Conservation (phyloP, 2,797 vertebrate species). For the Dallia pectoralis region DNA sequence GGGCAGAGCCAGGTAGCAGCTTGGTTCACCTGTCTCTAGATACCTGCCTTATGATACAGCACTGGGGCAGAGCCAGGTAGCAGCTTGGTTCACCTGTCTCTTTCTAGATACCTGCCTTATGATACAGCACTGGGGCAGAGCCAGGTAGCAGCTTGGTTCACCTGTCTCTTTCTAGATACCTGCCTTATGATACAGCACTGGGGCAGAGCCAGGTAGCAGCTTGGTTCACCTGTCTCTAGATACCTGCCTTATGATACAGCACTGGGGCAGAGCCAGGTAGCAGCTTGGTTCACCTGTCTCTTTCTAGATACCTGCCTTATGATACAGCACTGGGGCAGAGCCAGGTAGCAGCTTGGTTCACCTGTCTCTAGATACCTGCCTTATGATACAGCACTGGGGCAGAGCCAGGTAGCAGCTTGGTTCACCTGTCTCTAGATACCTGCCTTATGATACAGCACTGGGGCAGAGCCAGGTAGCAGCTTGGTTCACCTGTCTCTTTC, state of each 20-base stretch:
- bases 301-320: too few relatives aligned
- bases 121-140: conserved; percentile 54
- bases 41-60: conserved; percentile 65
- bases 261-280: conserved; percentile 22
- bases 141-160: too few relatives aligned
- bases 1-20: too few relatives aligned
- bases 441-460: conserved; percentile 60
- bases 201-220: conserved; percentile 35
- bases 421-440: conserved; percentile 13
- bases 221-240: too few relatives aligned
- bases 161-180: too few relatives aligned
- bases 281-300: too few relatives aligned
- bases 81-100: conserved; percentile 26
- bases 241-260: too few relatives aligned
- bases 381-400: conserved; percentile 46
- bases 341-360: too few relatives aligned
- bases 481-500: conserved; percentile 23
- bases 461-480: conserved; percentile 43
- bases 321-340: conserved; percentile 56
- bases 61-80: conserved; percentile 46
- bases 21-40: too few relatives aligned
- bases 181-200: conserved; percentile 53
- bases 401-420: conserved; percentile 36
- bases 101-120: conserved; percentile 13
- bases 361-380: too few relatives aligned